Percentiles rank a stretch among this genome's conserved stretches.
Conservation (phyloP, 2,888 invertebrate species). For the Brachypalpus laphriformis region DNA sequence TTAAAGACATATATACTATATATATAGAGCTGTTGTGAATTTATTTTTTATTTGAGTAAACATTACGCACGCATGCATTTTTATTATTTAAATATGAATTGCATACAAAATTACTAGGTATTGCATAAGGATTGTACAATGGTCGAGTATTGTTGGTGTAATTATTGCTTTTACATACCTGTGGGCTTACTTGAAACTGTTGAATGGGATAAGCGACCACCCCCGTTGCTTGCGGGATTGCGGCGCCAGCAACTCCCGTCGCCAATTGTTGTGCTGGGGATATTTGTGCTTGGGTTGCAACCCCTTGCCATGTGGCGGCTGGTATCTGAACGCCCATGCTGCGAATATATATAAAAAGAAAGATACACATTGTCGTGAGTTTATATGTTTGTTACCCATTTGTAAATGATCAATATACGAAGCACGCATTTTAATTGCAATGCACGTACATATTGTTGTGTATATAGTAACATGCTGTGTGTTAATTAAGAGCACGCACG, state of each 20-base stretch:
- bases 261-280: constrained; percentile 88
- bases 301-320: constrained; percentile 89
- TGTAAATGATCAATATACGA: constrained; percentile 51
- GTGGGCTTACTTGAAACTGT: constrained; percentile 92
- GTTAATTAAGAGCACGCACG: constrained; percentile 60
- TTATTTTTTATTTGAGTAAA: constrained; percentile 60
- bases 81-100: constrained; percentile 72
- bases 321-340: constrained; percentile 94
- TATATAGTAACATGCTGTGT: constrained; percentile 40
- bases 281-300: constrained; percentile 89
- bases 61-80: constrained; percentile 73
- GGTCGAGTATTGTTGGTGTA: constrained; percentile 67
- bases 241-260: constrained; percentile 87
- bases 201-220: constrained; percentile 95
- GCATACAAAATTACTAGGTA: constrained; percentile 74
- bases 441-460: neutral
- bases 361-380: constrained; percentile 20
- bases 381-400: constrained; percentile 20
- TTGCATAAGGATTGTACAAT: constrained; percentile 73
- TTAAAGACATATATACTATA: neutral
- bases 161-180: constrained; percentile 80
- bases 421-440: constrained; percentile 62
- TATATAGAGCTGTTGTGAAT: constrained; percentile 25
- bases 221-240: constrained; percentile 89
- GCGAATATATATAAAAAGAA: constrained; percentile 73